A percentile compares a stretch with the other conserved stretches of the same genome.
Evolutionary conservation across 2,797 vertebrate species (phyloP).

Genomic region (Carcharodon carcharias): DNA sequence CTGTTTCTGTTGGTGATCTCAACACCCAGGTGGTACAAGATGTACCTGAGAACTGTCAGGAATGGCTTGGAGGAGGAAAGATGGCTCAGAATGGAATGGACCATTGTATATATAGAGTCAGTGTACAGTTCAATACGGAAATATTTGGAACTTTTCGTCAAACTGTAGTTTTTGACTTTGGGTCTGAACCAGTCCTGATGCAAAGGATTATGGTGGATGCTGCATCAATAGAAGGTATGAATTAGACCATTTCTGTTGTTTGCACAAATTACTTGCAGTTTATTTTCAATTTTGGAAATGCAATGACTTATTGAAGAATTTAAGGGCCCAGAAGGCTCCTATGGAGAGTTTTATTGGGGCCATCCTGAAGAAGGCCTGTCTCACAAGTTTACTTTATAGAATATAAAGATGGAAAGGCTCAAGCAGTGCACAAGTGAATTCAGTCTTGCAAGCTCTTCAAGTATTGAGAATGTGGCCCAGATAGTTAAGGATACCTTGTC

Average conservation of each 20-base stretch:
- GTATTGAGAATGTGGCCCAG: no score
- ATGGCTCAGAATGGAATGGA: slow-evolving; percentile 82
- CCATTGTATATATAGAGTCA: slow-evolving; percentile 88
- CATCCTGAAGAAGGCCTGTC: slow-evolving; percentile 4
- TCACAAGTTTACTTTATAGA: background rate
- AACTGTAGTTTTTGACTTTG: slow-evolving; percentile 98
- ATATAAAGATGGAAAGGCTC: background rate
- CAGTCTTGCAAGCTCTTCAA: no score
- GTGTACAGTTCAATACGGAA: slow-evolving; percentile 91
- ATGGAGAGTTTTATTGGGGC: slow-evolving; percentile 27
- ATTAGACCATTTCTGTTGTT: slow-evolving; percentile 40
- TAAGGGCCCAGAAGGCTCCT: background rate
- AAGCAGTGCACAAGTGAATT: no score
- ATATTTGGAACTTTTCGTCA: slow-evolving; percentile 98
- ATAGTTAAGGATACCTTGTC: no score
- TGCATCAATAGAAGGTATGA: slow-evolving; percentile 93
- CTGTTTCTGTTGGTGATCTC: slow-evolving; percentile 77
- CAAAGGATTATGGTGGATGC: slow-evolving; percentile 97
- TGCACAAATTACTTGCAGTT: background rate
- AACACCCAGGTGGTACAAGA: slow-evolving; percentile 74
- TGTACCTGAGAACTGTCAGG: slow-evolving; percentile 80
- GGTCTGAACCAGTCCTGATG: slow-evolving; percentile 95
- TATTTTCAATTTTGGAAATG: background rate
- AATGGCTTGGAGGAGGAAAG: slow-evolving; percentile 83
- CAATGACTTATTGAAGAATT: slow-evolving; percentile 25